Conservation (phyloP, 2,888 invertebrate species). For the Congeria kusceri region DNA sequence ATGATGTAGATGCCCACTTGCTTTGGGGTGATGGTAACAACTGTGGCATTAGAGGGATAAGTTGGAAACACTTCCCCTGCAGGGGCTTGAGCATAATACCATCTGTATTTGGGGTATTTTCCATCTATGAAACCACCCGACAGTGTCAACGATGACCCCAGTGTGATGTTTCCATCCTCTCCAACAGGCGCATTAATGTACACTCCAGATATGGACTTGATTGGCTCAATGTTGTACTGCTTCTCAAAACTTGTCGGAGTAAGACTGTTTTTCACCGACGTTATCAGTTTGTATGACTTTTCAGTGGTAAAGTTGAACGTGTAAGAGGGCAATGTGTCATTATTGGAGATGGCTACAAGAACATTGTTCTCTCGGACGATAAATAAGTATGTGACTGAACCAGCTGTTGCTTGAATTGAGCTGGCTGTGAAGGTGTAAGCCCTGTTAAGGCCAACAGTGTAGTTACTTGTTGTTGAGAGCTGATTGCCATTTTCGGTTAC, state of each 20-base stretch:
- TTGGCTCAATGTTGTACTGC: slow-evolving; percentile 45
- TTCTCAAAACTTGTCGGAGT: neutral
- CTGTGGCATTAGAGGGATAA: slow-evolving; percentile 9
- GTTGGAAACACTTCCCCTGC: slow-evolving; percentile 33
- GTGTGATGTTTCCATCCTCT: slow-evolving; percentile 42
- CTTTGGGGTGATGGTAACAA: slow-evolving; percentile 45
- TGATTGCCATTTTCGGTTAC: slow-evolving; percentile 44
- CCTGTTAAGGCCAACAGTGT: slow-evolving; percentile 20
- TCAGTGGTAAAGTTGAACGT: slow-evolving; percentile 32
- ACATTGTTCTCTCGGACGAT: slow-evolving; percentile 15
- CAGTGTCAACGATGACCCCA: slow-evolving; percentile 25
- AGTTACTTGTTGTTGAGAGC: slow-evolving; percentile 11
- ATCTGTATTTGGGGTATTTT: slow-evolving; percentile 40
- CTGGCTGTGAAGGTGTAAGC: slow-evolving; percentile 10
- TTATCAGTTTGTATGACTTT: slow-evolving; percentile 45
- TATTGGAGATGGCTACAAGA: slow-evolving; percentile 9
- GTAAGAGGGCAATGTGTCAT: slow-evolving; percentile 19
- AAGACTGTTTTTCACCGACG: slow-evolving; percentile 56
- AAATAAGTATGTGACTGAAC: slow-evolving; percentile 27
- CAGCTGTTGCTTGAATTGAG: slow-evolving; percentile 26
- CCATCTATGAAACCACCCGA: slow-evolving; percentile 45
- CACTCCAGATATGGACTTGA: slow-evolving; percentile 54
- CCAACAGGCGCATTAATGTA: slow-evolving; percentile 40
- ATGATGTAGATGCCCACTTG: slow-evolving; percentile 46
- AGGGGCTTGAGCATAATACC: slow-evolving; percentile 55